Evolutionary conservation across 1,140 invertebrate species (phyloP).

Genomic region (Dufourea novaeangliae): DNA sequence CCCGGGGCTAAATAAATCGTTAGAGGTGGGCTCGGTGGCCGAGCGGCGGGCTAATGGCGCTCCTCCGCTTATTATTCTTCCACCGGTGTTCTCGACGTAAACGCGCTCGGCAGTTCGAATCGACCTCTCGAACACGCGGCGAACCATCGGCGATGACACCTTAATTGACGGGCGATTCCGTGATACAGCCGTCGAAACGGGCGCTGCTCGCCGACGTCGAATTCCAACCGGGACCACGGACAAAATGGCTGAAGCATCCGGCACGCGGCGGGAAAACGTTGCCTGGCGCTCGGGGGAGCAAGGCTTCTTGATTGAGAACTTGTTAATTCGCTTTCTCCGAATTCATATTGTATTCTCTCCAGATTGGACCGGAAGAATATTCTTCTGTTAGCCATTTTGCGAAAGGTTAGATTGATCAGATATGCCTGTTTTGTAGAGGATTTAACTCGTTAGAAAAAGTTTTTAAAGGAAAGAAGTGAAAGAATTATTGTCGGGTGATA

Average conservation of each 20-base stretch:
- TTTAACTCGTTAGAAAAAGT: no score
- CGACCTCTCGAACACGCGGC: neutral
- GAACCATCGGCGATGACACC: neutral
- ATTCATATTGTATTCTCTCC: no score
- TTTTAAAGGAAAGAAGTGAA: no score
- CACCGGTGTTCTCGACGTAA: neutral
- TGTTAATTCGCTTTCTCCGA: no score
- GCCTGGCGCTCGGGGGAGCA: no score
- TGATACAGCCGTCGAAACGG: neutral
- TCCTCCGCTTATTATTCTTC: conserved; percentile 34
- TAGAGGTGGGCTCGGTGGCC: conserved; percentile 19
- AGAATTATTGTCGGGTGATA: no score
- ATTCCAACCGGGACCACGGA: neutral
- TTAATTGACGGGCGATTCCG: conserved; percentile 8
- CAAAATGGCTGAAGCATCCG: conserved; percentile 37
- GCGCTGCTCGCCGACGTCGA: neutral
- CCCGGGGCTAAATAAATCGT: conserved; percentile 54
- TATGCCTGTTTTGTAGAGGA: no score
- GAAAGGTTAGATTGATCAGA: no score
- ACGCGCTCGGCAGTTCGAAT: conserved; percentile 6
- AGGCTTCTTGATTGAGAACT: neutral
- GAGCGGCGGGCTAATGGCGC: conserved; percentile 46
- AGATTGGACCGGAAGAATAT: no score
- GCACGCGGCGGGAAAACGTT: neutral
- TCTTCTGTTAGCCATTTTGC: no score